Evolutionary conservation across 2,797 vertebrate species (phyloP).

Genomic region (Poecilia picta): DNA sequence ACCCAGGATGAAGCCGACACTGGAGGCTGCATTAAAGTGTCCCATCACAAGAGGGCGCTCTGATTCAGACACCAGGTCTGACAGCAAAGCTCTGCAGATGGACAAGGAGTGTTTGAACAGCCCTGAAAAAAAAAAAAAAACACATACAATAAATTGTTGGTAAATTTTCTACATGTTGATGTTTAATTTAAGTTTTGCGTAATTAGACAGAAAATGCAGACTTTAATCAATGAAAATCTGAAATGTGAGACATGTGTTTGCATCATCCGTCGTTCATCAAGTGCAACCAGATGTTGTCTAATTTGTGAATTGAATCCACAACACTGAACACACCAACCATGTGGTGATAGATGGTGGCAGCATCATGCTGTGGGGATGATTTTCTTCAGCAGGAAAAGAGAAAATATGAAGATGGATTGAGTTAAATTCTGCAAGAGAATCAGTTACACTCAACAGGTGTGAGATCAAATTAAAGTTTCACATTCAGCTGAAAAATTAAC

Average conservation of each 20-base stretch:
- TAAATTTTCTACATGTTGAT: not conserved
- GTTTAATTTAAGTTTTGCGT: not conserved
- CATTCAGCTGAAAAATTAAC: not conserved
- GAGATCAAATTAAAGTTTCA: not conserved
- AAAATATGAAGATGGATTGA: not conserved
- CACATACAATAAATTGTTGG: not conserved
- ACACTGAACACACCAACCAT: not conserved
- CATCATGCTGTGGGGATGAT: not conserved
- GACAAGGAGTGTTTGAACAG: slow-evolving; percentile 97
- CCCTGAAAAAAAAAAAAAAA: slow-evolving; percentile 76
- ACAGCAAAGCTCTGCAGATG: slow-evolving; percentile 94
- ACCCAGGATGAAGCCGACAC: slow-evolving; percentile 94
- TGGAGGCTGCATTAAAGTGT: slow-evolving; percentile 91
- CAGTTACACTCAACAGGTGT: not conserved
- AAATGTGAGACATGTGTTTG: not conserved
- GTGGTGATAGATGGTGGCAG: not conserved
- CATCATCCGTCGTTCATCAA: not conserved
- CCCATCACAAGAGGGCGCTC: slow-evolving; percentile 94
- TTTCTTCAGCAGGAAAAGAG: not conserved
- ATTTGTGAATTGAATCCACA: not conserved
- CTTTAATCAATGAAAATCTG: not conserved
- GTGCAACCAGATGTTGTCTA: not conserved
- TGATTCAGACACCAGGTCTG: slow-evolving; percentile 89
- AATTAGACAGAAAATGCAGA: not conserved
- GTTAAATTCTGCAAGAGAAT: not conserved